Evolutionary conservation across 2,888 invertebrate genomes (phyloP).

Genomic region (Gandaritis pyraliata): DNA sequence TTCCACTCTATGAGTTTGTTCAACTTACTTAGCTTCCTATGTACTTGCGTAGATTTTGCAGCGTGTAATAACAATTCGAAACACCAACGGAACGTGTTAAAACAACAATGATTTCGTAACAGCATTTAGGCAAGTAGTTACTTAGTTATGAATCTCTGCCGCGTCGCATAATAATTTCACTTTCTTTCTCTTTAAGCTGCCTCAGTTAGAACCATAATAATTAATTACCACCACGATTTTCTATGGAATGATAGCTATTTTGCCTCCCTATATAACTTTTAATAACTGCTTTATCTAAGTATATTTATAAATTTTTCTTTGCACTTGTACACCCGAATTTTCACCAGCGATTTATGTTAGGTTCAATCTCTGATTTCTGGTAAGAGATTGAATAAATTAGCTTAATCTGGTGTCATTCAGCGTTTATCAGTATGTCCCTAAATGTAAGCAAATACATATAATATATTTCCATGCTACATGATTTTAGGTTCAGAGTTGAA

Average conservation of each 20-base stretch:
- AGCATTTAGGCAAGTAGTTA: background rate
- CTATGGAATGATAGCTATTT: constrained; percentile 7
- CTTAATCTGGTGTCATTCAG: no score
- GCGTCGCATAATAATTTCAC: constrained; percentile 57
- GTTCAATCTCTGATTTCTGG: no score
- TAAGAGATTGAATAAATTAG: no score
- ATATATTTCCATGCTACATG: background rate
- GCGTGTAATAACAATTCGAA: background rate
- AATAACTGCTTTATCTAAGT: no score
- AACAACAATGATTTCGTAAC: constrained; percentile 22
- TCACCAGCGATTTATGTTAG: no score
- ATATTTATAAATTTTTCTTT: no score
- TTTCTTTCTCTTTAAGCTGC: constrained; percentile 46
- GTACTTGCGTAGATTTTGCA: no score
- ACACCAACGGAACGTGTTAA: constrained; percentile 5
- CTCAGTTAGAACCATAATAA: constrained; percentile 15
- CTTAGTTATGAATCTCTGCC: constrained; percentile 43
- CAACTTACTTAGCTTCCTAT: no score
- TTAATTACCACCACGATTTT: constrained; percentile 18
- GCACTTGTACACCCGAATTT: no score
- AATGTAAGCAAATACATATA: no score
- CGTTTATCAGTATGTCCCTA: no score
- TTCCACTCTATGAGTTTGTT: no score
- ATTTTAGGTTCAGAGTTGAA: constrained; percentile 19
- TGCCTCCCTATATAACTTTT: background rate